Conservation (phyloP, 2,888 invertebrate genomes). For the Danaus chrysippus region DNA sequence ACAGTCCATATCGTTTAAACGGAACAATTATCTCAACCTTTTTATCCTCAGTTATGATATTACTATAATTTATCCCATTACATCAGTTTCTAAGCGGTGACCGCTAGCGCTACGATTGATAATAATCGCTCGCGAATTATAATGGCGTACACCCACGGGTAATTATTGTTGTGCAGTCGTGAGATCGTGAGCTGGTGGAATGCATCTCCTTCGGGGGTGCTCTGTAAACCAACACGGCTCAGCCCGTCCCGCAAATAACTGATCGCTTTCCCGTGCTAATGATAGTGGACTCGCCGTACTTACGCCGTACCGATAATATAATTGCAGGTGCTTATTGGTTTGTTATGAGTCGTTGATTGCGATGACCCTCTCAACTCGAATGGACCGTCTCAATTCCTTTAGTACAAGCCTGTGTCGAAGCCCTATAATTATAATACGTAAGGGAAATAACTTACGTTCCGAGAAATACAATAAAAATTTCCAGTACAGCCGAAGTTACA, state of each 20-base stretch:
- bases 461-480: conserved; percentile 56
- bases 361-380: not conserved
- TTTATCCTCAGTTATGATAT: conserved; percentile 77
- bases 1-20: conserved; percentile 41
- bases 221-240: conserved; percentile 74
- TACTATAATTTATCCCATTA: conserved; percentile 77
- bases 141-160: conserved; percentile 80
- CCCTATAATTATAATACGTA: conserved; percentile 23
- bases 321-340: conserved; percentile 72
- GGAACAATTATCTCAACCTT: conserved; percentile 44
- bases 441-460: conserved; percentile 44
- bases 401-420: not conserved
- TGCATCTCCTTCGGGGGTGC: conserved; percentile 80
- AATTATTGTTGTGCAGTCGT: conserved; percentile 79
- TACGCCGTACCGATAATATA: conserved; percentile 71
- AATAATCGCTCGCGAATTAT: conserved; percentile 78
- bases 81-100: conserved; percentile 74
- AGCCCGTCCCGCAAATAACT: conserved; percentile 69
- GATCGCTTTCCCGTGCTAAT: conserved; percentile 76
- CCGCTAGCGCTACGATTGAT: conserved; percentile 76
- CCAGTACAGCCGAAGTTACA: conserved; percentile 51
- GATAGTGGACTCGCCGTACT: conserved; percentile 73
- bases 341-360: not conserved
- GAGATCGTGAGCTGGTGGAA: conserved; percentile 77
- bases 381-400: not conserved